Evolutionary conservation across 2,113 vertebrate species (phyloP).

Genomic region (Hyaena hyaena): DNA sequence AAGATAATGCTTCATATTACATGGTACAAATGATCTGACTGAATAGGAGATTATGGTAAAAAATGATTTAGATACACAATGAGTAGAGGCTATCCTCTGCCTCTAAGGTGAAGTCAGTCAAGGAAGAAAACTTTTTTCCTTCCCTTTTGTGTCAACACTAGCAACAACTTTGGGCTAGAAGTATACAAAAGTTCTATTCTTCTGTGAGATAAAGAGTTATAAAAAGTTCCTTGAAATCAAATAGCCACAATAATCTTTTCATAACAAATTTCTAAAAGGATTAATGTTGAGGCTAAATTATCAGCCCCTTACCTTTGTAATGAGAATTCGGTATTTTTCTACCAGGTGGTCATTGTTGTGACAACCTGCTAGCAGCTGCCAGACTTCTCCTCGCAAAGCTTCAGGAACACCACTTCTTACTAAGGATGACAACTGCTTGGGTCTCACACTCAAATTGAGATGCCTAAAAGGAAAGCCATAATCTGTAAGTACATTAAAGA

Average conservation of each 20-base stretch:
- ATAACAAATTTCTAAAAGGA: background rate
- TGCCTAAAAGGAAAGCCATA: constrained; percentile 89
- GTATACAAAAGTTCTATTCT: constrained; percentile 10
- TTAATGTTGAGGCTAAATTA: background rate
- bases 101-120: background rate
- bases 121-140: constrained; percentile 19
- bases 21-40: background rate
- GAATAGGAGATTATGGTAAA: background rate
- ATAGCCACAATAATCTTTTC: background rate
- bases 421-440: constrained; percentile 92
- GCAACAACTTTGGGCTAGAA: background rate
- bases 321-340: constrained; percentile 98
- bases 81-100: background rate
- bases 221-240: constrained; percentile 8
- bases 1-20: background rate
- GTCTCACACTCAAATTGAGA: constrained; percentile 95
- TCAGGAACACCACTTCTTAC: constrained; percentile 97
- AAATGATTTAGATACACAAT: background rate
- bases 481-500: background rate
- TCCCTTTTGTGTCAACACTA: constrained; percentile 9
- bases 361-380: constrained; percentile 98
- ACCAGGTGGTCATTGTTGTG: constrained; percentile 98
- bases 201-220: constrained; percentile 12
- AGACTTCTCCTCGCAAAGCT: constrained; percentile 97
- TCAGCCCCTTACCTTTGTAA: constrained; percentile 93